A percentile compares a stretch with the other conserved stretches of the same genome.
Conservation (phyloP, 2,113 vertebrate species). For the Nibea albiflora region DNA sequence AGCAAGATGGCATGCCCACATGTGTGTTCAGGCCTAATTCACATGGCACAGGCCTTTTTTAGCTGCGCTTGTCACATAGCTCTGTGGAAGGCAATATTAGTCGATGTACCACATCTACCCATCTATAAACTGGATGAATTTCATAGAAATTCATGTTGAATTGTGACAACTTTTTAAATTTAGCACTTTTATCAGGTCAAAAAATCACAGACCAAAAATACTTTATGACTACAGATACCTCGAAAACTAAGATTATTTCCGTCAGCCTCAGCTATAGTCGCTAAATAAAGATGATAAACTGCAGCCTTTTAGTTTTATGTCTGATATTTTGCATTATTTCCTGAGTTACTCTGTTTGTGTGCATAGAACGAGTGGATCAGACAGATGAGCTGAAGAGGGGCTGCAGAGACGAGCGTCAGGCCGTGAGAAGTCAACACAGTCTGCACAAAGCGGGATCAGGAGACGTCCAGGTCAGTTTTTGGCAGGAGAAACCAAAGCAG, state of each 20-base stretch:
- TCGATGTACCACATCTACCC: neutral
- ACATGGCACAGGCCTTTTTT: neutral
- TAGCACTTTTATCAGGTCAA: too few species aligned
- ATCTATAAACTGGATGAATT: too few species aligned
- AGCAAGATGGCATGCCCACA: neutral
- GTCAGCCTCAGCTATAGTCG: neutral
- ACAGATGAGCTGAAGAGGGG: neutral
- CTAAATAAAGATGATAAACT: neutral
- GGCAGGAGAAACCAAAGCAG: neutral
- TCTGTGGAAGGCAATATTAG: too few species aligned
- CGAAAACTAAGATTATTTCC: neutral
- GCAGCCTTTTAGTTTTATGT: neutral
- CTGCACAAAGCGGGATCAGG: neutral
- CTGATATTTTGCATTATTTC: neutral
- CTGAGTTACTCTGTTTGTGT: neutral
- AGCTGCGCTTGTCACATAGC: too few species aligned
- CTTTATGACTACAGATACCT: too few species aligned
- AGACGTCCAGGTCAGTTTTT: conserved; percentile 10
- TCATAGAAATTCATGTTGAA: too few species aligned
- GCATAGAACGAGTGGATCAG: neutral
- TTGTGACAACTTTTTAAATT: too few species aligned
- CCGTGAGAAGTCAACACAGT: neutral
- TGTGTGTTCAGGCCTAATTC: neutral
- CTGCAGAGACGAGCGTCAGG: neutral
- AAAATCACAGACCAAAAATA: too few species aligned